Evolutionary conservation across 2,113 vertebrate species (phyloP), one percentile per base, ranked within the genome.

Genomic region (Semicossyphus pulcher): DNA sequence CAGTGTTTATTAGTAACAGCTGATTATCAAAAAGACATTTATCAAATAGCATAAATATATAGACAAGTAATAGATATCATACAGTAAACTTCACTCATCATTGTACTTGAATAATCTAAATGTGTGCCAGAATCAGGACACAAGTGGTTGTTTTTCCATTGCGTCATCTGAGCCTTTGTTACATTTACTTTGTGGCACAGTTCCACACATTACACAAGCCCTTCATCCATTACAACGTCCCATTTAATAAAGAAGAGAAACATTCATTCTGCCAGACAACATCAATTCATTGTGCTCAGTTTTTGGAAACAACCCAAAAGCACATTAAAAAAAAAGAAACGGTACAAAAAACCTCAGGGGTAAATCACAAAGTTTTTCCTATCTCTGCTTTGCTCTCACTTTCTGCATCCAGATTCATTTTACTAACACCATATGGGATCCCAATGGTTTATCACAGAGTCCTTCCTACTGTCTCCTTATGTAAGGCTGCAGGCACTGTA

Each of bases 1-100:
- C 6, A 75, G 71, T 68, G 36, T 89, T 86, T 86, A 85, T 87
- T 87, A 86, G 69, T 80, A 80, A 78, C 44, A 76, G 32, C 10
- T 42, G 23, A 71, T 68, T 47, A 80, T 56, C 44, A 76, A 61
- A 66, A 63, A 34, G 15, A 67, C 18, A 39, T 15, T 71, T 70
- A 48, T 59, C 45, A 72, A 76, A 66, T 37, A 49, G 79, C 36
- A 77, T 44, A 58, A 49, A 79, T 72, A 73, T 69, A 76, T 10
- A 26, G 37, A 67, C 12, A 64, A 31, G 9, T 36, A 12, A 48
- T 5, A 34, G 14, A 42, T 37, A 63, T 32, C 20, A 52, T 29
- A 63, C 10, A 39, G 48, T 59, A 75, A 82, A 84, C 60, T 8
- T 69, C 21, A 56, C 20, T 61, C 16, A 36, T 59, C 31, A 14